These are phyloP conservation scores for Columba livia DNA, from an alignment of 2,113 vertebrate genomes.

Conservation along the genomic window DNA sequence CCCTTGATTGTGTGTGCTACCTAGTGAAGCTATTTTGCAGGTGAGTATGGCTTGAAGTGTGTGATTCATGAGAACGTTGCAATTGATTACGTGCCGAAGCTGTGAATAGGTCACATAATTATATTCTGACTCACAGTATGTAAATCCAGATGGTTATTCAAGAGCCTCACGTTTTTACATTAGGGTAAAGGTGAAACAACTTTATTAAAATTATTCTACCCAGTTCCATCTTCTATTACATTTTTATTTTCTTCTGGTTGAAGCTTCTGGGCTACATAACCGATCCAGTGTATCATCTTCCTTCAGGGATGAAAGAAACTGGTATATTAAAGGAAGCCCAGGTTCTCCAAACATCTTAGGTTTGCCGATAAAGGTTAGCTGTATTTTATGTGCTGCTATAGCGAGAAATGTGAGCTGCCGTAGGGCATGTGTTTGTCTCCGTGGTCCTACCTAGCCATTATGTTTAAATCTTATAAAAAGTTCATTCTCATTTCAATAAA, in stretches of 20 bases:
- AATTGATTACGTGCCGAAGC: background rate
- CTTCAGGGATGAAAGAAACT: background rate
- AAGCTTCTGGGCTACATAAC: background rate
- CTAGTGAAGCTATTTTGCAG: background rate
- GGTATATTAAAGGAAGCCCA: background rate
- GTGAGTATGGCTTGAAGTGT: background rate
- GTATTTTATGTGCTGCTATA: background rate
- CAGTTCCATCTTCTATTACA: background rate
- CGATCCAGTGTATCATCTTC: background rate
- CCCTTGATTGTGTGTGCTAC: background rate
- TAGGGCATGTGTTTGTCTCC: background rate
- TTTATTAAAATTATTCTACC: slow-evolving; percentile 27
- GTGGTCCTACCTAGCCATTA: background rate
- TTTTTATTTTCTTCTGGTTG: background rate
- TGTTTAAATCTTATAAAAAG: slow-evolving; percentile 16
- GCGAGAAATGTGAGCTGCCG: background rate
- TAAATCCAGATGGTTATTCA: slow-evolving; percentile 45
- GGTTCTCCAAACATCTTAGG: background rate
- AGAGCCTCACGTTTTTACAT: slow-evolving; percentile 14
- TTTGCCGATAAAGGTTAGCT: background rate
- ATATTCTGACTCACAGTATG: background rate
- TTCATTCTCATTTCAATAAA: slow-evolving; percentile 24
- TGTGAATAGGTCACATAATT: background rate
- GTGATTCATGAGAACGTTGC: background rate
- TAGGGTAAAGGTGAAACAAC: slow-evolving; percentile 27